A percentile compares a stretch with the other conserved stretches of the same genome.
Conservation (phyloP, 2,797 vertebrate species). For the Australoheros facetus region DNA sequence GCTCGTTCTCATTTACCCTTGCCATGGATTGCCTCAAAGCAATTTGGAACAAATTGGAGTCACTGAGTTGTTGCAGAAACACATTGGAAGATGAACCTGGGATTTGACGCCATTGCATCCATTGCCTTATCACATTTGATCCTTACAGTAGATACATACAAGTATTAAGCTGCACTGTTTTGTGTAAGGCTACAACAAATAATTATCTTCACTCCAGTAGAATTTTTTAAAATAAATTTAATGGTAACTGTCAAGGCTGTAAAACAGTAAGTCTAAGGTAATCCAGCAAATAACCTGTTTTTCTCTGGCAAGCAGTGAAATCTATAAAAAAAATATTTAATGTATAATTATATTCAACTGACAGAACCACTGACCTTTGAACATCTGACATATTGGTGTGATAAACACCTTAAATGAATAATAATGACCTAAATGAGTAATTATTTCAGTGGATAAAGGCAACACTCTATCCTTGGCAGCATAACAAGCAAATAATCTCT, state of each 20-base stretch:
- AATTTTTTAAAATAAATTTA: background rate
- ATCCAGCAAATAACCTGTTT: background rate
- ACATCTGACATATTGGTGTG: background rate
- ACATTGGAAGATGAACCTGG: slow-evolving; percentile 25
- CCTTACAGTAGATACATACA: background rate
- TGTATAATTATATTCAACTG: background rate
- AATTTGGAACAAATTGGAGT: slow-evolving; percentile 57
- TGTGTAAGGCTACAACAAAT: background rate
- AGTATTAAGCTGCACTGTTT: background rate
- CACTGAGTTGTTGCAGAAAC: slow-evolving; percentile 40
- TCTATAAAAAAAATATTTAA: background rate
- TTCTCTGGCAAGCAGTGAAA: background rate
- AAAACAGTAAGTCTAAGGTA: background rate
- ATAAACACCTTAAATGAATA: background rate
- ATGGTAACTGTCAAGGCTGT: background rate
- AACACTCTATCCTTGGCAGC: background rate
- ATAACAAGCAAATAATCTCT: background rate
- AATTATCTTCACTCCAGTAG: accelerated
- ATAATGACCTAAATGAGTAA: background rate
- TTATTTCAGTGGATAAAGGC: background rate
- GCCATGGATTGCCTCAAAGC: slow-evolving; percentile 46
- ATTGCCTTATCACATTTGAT: background rate
- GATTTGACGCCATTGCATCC: slow-evolving; percentile 1
- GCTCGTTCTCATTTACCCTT: slow-evolving; percentile 43
- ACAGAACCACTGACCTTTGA: background rate